Evolutionary conservation across 2,888 invertebrate genomes (phyloP), one percentile per base, ranked within the genome.

Genomic region (Nephrotoma guestfalica): DNA sequence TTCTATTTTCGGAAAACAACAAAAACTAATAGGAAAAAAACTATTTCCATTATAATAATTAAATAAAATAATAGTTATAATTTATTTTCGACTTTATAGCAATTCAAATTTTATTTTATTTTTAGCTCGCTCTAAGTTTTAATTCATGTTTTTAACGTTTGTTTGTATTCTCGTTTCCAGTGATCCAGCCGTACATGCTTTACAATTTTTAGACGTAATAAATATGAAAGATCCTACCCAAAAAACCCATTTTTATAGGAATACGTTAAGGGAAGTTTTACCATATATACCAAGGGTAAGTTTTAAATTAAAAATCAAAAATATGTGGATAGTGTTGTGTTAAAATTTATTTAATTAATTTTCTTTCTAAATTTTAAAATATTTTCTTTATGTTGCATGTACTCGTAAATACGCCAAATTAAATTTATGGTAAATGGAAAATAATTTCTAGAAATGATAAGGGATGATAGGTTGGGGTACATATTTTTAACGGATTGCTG

Each of bases 151-250:
- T 47, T 47, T 84, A 84, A n/a, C n/a, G 11, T 2, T 41, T 84
- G 41, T 84, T 84, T 84, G n/a, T 41, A 3, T 83, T 84, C 15
- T 84, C 18, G 7, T 41, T 89, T 88, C 88, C 92, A 97, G 96
- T 89, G 98, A 99, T 92, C 95, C 96, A 85, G 95, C 97, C 43
- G 97, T 99, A 87, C 96, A 96, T 89, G 97, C 98, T 15, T 93
- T 99, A 89, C 98, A 99, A 91, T 97, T 96, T 90, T 93, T 99
- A 88, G 99, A 99, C 91, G 96, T 96, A 87, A 95, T 98, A 90
- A 96, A 96, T 89, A 96, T 97, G 95, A 97, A 98, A 92, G 97
- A 98, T 90, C 95, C 96, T 0, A 94, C 94, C 87, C 96, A 97
- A 90, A 98, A 98, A 92, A 94, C 95, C 13, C 96, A 97, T 90